phyloP scores from a whole-genome alignment of 2,113 vertebrate genomes.

The Geococcyx californianus region DNA sequence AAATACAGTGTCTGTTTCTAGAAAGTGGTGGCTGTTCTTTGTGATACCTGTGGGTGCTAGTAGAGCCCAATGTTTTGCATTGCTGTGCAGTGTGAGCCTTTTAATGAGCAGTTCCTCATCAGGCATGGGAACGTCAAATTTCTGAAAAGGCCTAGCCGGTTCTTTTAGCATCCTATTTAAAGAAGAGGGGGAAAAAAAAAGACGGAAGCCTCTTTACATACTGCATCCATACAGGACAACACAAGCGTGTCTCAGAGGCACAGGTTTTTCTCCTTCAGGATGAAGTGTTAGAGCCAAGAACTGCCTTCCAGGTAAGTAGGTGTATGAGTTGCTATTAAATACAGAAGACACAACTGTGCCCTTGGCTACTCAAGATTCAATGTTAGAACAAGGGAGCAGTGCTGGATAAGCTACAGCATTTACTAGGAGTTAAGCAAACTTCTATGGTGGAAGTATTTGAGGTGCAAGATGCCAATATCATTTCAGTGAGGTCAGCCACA shows the following conservation, averaged over 20 bases:
- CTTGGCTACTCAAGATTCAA: background rate
- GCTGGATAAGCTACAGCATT: background rate
- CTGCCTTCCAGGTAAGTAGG: background rate
- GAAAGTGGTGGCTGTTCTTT: background rate
- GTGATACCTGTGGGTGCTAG: background rate
- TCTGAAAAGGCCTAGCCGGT: background rate
- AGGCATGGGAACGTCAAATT: background rate
- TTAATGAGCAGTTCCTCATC: background rate
- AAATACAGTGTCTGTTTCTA: background rate
- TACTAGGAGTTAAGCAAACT: background rate
- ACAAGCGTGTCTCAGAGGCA: background rate
- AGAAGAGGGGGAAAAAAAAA: background rate
- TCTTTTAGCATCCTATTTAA: background rate
- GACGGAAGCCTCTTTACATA: background rate
- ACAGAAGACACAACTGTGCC: background rate
- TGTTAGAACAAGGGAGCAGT: background rate
- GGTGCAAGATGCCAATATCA: background rate
- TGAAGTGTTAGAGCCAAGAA: background rate
- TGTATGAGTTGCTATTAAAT: background rate
- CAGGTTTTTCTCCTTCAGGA: background rate
- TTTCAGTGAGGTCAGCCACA: background rate
- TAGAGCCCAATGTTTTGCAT: accelerated
- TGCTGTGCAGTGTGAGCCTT: accelerated
- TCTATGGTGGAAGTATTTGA: background rate
- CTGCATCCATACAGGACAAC: background rate